Conservation (phyloP, 30 jellyfish, hydroid and myxozoan genomes). For the Euphysa ruthae region DNA sequence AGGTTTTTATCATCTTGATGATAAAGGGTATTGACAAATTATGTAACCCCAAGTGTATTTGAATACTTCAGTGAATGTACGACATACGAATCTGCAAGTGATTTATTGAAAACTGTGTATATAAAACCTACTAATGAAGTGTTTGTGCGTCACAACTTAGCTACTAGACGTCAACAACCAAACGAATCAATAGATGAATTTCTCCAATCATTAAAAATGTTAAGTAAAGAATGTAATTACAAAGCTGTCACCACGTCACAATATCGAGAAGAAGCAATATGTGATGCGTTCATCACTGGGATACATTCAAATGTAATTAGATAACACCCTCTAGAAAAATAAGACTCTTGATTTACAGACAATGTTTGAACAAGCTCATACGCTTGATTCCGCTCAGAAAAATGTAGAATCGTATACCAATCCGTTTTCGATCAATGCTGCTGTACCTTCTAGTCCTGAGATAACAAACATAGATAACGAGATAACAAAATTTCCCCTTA, state of each 20-base stretch:
- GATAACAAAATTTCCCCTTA: neutral
- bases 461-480: conserved; percentile 1
- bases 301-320: conserved; percentile 36
- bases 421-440: no score
- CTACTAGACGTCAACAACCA: conserved; percentile 47
- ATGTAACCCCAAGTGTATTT: conserved; percentile 12
- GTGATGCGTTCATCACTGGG: conserved; percentile 63
- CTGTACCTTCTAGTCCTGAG: no score
- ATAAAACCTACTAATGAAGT: conserved; percentile 51
- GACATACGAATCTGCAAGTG: conserved; percentile 40
- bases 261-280: conserved; percentile 40
- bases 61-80: conserved; percentile 25
- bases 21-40: no score
- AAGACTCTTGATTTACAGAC: conserved; percentile 14
- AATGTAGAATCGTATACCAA: no score
- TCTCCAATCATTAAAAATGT: conserved; percentile 51
- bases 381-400: conserved; percentile 24
- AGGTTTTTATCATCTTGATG: no score
- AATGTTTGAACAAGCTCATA: conserved; percentile 21
- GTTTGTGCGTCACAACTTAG: conserved; percentile 54
- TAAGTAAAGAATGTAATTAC: conserved; percentile 56
- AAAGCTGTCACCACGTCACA: conserved; percentile 14
- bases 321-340: conserved; percentile 45
- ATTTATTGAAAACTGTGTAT: conserved; percentile 25
- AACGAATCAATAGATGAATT: conserved; percentile 49